These are phyloP conservation scores for Cherax destructor DNA, from an alignment of 1,140 invertebrate species.

Conservation along the genomic window DNA sequence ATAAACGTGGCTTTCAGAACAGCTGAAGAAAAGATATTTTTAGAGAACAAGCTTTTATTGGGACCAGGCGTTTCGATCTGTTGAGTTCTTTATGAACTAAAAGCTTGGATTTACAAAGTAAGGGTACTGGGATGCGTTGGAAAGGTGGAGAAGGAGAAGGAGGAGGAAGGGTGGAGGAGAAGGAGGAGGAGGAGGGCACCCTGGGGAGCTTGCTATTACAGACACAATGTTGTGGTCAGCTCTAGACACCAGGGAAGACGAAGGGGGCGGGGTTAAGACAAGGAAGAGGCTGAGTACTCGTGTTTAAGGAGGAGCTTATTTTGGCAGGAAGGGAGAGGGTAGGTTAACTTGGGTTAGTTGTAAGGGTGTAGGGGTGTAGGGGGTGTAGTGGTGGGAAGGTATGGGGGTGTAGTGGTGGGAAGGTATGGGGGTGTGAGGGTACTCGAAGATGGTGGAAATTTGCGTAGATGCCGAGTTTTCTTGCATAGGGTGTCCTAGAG, in stretches of 20 bases:
- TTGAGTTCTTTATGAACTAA: too few species aligned
- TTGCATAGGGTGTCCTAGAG: too few species aligned
- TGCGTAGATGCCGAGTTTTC: too few species aligned
- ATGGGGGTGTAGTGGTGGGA: neutral
- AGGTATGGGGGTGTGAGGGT: too few species aligned
- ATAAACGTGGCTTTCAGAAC: neutral
- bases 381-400: neutral
- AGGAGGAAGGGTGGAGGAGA: neutral
- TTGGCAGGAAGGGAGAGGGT: neutral
- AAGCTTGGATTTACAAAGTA: too few species aligned
- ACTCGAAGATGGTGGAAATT: too few species aligned
- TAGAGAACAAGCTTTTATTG: too few species aligned
- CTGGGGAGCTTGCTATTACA: neutral
- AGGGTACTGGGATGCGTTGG: too few species aligned
- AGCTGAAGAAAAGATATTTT: neutral
- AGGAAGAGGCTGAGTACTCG: neutral
- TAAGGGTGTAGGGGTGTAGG: neutral
- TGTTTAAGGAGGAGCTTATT: neutral
- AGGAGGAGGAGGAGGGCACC: neutral
- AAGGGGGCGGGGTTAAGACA: neutral
- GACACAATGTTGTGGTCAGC: neutral
- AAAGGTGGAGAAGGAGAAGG: neutral
- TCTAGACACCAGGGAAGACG: neutral
- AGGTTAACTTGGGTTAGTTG: too few species aligned
- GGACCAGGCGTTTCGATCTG: too few species aligned